phyloP scores from a whole-genome alignment of 2,888 invertebrate species.

The Netelia fuscicornis region DNA sequence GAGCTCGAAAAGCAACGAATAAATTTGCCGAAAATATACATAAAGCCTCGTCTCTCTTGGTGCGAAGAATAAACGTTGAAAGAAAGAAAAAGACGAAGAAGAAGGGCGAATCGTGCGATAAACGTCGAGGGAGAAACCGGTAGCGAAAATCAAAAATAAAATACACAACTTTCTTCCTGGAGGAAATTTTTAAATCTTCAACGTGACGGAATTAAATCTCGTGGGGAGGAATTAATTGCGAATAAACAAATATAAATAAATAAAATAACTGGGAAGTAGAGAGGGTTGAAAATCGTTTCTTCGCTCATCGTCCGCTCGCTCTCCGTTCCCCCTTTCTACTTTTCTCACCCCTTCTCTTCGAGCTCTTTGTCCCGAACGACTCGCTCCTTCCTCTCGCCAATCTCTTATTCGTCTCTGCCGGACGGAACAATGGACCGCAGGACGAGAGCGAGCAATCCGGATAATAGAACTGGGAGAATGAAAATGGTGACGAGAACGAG shows the following conservation, averaged over 20 bases:
- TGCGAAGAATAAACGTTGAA: constrained; percentile 36
- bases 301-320: neutral
- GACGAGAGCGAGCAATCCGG: constrained; percentile 53
- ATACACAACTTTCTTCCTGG: neutral
- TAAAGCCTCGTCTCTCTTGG: constrained; percentile 13
- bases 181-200: constrained; percentile 12
- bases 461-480: constrained; percentile 58
- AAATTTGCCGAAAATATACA: constrained; percentile 74
- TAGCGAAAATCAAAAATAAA: constrained; percentile 21
- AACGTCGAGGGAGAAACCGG: neutral
- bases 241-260: constrained; percentile 1
- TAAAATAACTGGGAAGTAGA: neutral
- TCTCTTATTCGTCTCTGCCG: constrained; percentile 59
- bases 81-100: neutral
- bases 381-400: constrained; percentile 27
- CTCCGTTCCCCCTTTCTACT: neutral
- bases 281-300: constrained; percentile 17
- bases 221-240: neutral
- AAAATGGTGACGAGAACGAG: constrained; percentile 48
- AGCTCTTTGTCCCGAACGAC: constrained; percentile 36
- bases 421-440: constrained; percentile 51
- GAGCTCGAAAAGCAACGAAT: constrained; percentile 73
- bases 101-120: constrained; percentile 2
- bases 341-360: constrained; percentile 8
- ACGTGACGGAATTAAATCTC: neutral